phyloP scores from a whole-genome alignment of 2,888 invertebrate species.

The Agrochola litura region DNA sequence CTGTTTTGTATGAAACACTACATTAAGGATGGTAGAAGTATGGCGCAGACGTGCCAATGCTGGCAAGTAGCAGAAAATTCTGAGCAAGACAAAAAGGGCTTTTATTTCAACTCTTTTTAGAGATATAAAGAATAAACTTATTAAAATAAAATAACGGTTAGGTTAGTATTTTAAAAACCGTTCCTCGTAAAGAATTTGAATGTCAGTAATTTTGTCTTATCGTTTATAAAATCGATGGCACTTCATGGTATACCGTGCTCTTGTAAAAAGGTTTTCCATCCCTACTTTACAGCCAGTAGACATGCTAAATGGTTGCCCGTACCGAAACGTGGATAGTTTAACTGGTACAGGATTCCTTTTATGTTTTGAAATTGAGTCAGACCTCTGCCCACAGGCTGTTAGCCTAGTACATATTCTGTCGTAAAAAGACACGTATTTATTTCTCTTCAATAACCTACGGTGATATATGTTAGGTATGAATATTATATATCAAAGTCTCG shows the following conservation, averaged over 20 bases:
- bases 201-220: neutral
- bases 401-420: neutral
- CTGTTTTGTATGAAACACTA: constrained; percentile 42
- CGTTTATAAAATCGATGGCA: neutral
- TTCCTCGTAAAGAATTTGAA: neutral
- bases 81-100: neutral
- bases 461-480: constrained; percentile 11
- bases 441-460: neutral
- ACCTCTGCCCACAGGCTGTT: neutral
- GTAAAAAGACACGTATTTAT: constrained; percentile 14
- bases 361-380: constrained; percentile 24
- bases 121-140: neutral
- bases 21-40: neutral
- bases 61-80: neutral
- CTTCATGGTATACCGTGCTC: neutral
- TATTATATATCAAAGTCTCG: constrained; percentile 1
- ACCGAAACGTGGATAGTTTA: constrained; percentile 9
- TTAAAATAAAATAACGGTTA: neutral
- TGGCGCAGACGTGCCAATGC: too few species aligned
- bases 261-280: constrained; percentile 3
- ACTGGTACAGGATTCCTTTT: constrained; percentile 7
- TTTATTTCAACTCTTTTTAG: neutral
- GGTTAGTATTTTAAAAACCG: neutral
- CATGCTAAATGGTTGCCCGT: constrained; percentile 28
- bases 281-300: constrained; percentile 15